Percentiles rank a stretch among this genome's conserved stretches.
Evolutionary conservation across 2,797 vertebrate genomes (phyloP).

Genomic region (Enteromius viviparus): DNA sequence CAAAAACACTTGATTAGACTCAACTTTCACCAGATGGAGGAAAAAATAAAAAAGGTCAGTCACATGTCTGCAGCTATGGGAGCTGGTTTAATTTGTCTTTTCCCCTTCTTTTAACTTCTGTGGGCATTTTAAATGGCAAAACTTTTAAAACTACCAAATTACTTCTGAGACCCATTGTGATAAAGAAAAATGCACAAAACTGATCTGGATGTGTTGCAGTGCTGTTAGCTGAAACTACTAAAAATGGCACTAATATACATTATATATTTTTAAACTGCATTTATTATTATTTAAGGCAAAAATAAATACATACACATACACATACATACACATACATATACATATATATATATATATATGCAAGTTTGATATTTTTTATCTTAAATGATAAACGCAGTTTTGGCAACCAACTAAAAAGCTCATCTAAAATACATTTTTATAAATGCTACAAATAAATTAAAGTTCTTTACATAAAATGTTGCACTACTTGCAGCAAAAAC

Average conservation of each 20-base stretch:
- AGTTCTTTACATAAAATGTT: neutral
- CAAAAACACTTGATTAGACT: neutral
- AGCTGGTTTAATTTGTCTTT: too few relatives aligned
- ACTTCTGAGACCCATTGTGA: neutral
- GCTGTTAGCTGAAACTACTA: neutral
- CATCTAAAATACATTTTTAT: neutral
- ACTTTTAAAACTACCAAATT: neutral
- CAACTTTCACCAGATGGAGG: too few relatives aligned
- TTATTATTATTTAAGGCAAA: too few relatives aligned
- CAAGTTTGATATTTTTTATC: too few relatives aligned
- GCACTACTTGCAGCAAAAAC: neutral
- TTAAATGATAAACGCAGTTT: neutral
- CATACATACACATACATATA: too few relatives aligned
- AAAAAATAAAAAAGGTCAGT: too few relatives aligned
- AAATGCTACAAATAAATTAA: neutral
- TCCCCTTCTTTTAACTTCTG: too few relatives aligned
- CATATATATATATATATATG: neutral
- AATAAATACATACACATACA: too few relatives aligned
- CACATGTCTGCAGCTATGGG: too few relatives aligned
- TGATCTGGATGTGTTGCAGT: neutral
- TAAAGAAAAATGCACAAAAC: neutral
- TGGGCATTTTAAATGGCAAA: neutral
- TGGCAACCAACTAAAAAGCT: neutral
- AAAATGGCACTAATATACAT: neutral
- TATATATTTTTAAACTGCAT: too few relatives aligned